Percentiles rank a stretch among this genome's conserved stretches.
Conservation (phyloP, 2,888 invertebrate species). For the Nephrotoma flavescens region DNA sequence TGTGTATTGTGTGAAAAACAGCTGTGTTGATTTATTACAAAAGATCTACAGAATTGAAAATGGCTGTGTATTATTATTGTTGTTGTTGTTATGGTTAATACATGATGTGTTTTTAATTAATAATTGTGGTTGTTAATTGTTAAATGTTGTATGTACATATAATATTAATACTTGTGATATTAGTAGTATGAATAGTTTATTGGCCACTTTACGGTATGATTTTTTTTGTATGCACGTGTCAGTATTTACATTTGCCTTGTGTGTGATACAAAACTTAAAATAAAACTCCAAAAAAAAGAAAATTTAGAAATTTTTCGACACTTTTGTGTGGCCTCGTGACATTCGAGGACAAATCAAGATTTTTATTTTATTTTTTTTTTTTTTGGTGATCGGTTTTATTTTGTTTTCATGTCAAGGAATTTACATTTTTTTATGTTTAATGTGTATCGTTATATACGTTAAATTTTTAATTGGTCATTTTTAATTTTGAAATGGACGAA, state of each 20-base stretch:
- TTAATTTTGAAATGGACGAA: neutral
- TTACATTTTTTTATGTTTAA: neutral
- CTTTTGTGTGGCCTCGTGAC: neutral
- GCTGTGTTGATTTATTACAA: neutral
- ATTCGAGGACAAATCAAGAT: constrained; percentile 3
- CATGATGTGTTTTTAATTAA: neutral
- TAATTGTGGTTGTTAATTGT: neutral
- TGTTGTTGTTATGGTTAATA: neutral
- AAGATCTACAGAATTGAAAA: neutral
- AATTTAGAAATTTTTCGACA: neutral
- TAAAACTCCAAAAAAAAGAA: neutral
- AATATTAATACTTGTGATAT: neutral
- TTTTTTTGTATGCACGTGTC: neutral
- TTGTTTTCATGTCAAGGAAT: constrained; percentile 3
- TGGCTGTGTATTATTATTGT: neutral
- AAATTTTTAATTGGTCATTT: neutral
- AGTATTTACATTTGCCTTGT: neutral
- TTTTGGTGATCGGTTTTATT: constrained; percentile 2
- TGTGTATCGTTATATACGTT: neutral
- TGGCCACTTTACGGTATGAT: neutral
- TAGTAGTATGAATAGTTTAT: neutral
- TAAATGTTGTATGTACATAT: neutral
- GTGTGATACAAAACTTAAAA: neutral
- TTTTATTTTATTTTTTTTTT: neutral
- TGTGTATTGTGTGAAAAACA: neutral